Conservation (phyloP, 2,113 vertebrate species). For the Mobula birostris region DNA sequence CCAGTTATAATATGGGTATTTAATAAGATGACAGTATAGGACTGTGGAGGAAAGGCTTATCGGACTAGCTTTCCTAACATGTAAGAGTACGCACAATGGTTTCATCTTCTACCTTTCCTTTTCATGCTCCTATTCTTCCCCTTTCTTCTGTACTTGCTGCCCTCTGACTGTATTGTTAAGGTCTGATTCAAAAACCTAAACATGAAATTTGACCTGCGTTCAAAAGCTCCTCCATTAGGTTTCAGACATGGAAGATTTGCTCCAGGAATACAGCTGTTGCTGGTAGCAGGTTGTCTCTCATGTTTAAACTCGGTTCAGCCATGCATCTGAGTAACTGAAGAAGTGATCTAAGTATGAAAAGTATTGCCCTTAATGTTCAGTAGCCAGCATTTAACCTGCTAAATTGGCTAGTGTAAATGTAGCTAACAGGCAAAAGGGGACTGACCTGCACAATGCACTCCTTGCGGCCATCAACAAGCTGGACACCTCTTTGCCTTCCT, state of each 20-base stretch:
- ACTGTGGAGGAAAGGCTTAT: too few species aligned
- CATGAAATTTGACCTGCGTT: background rate
- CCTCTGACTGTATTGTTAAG: background rate
- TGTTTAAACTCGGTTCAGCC: background rate
- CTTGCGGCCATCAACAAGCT: background rate
- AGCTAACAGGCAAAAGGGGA: background rate
- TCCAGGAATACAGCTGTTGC: background rate
- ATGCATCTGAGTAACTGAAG: too few species aligned
- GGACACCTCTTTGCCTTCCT: background rate
- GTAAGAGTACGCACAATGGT: too few species aligned
- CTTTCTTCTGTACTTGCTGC: background rate
- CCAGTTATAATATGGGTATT: too few species aligned
- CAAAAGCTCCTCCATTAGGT: background rate
- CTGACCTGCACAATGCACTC: background rate
- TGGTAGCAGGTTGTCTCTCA: background rate
- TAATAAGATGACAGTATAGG: too few species aligned
- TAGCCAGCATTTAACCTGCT: background rate
- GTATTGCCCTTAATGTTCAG: background rate
- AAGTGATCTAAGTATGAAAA: too few species aligned
- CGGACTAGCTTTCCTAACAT: too few species aligned
- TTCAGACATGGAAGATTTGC: background rate
- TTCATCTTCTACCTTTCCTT: background rate
- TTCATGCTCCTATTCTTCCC: too few species aligned
- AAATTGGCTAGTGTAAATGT: background rate
- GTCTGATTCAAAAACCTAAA: background rate